phyloP scores from a whole-genome alignment of 2,797 vertebrate species.

The Alca torda region DNA sequence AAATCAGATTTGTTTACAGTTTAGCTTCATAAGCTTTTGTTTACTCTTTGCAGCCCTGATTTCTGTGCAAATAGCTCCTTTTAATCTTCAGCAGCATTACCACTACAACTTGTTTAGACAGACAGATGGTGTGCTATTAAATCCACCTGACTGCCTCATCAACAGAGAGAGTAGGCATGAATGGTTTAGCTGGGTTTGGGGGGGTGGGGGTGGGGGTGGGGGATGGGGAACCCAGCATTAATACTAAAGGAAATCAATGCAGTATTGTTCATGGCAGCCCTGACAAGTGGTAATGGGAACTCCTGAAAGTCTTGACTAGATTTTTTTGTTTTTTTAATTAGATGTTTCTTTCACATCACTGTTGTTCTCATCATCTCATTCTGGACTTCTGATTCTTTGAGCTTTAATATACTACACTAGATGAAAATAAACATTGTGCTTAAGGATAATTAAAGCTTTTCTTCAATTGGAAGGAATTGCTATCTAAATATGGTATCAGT shows the following conservation, averaged over 20 bases:
- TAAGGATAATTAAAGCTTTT: neutral
- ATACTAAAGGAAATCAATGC: neutral
- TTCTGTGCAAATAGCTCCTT: neutral
- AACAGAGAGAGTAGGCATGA: neutral
- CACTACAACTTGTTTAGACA: neutral
- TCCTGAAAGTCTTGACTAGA: neutral
- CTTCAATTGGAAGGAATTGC: neutral
- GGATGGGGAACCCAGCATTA: neutral
- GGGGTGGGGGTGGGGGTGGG: neutral
- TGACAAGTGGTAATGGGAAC: neutral
- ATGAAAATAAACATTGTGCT: neutral
- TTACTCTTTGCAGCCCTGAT: neutral
- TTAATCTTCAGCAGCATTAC: neutral
- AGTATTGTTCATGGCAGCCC: neutral
- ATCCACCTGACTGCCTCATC: conserved; percentile 29
- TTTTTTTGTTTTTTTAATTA: neutral
- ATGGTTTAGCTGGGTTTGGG: neutral
- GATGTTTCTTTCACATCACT: neutral
- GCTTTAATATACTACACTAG: neutral
- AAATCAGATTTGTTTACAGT: neutral
- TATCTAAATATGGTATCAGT: neutral
- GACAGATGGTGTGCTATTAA: conserved; percentile 44
- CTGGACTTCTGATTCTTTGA: neutral
- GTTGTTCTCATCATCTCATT: neutral
- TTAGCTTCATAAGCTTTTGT: neutral